Evolutionary conservation across 2,113 vertebrate species (phyloP).

Genomic region (Mobula hypostoma): DNA sequence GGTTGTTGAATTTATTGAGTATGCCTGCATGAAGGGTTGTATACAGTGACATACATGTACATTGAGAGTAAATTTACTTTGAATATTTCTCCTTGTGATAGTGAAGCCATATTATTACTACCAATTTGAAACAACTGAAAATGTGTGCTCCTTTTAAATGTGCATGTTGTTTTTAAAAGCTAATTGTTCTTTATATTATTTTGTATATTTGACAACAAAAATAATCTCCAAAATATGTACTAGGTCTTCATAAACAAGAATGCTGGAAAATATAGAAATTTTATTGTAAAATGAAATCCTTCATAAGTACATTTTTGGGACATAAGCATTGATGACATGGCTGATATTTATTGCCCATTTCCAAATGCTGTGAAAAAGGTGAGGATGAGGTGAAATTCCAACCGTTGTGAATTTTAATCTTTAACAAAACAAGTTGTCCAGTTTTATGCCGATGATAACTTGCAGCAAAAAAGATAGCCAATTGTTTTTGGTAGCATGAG

Average conservation of each 20-base stretch:
- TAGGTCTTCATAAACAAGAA: not conserved
- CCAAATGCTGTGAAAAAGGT: not conserved
- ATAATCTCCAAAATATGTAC: slow-evolving; percentile 6
- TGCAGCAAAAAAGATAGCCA: not conserved
- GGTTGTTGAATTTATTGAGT: too few species aligned
- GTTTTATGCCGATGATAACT: not conserved
- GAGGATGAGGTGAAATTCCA: not conserved
- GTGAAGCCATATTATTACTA: not conserved
- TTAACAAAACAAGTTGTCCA: not conserved
- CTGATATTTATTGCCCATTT: not conserved
- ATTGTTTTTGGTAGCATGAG: too few species aligned
- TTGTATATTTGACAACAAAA: slow-evolving; percentile 1
- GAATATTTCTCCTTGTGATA: not conserved
- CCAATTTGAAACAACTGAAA: not conserved
- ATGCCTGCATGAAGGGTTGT: too few species aligned
- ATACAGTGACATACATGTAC: too few species aligned
- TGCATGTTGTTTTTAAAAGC: not conserved
- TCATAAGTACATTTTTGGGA: not conserved
- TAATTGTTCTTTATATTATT: not conserved
- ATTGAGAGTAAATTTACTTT: too few species aligned
- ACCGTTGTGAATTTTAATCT: not conserved
- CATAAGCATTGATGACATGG: too few species aligned
- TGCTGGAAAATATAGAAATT: slow-evolving; percentile 9
- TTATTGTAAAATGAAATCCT: not conserved
- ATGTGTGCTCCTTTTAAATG: not conserved